Conservation (phyloP, 1,140 invertebrate species). For the Apis florea region DNA sequence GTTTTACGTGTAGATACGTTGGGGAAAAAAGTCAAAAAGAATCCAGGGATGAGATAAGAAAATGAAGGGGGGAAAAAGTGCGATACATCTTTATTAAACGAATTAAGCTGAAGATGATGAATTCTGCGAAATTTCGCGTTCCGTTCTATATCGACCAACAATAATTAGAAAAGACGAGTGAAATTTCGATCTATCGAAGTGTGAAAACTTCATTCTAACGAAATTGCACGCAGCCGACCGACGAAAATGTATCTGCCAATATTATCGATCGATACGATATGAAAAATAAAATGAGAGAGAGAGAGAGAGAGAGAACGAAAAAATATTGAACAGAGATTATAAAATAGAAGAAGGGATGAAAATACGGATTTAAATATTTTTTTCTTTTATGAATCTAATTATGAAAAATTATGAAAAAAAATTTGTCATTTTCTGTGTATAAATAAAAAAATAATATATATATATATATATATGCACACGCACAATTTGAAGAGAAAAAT, state of each 20-base stretch:
- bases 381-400: too few relatives aligned
- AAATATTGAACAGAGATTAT: not conserved
- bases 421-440: too few relatives aligned
- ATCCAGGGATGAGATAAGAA: not conserved
- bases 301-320: not conserved
- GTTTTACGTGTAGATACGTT: not conserved
- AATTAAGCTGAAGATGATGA: conserved; percentile 14
- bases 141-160: not conserved
- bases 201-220: conserved; percentile 22
- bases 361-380: too few relatives aligned
- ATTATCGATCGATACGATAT: not conserved
- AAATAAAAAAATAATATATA: too few relatives aligned
- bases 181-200: not conserved
- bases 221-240: not conserved
- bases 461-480: too few relatives aligned
- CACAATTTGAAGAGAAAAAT: too few relatives aligned
- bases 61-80: too few relatives aligned
- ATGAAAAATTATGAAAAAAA: too few relatives aligned
- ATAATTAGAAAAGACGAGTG: conserved; percentile 19
- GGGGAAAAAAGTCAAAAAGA: not conserved
- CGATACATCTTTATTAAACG: not conserved
- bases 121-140: not conserved
- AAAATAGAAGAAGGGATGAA: not conserved
- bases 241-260: not conserved
- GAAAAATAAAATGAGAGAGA: not conserved